These are phyloP conservation scores for Charanyca ferruginea DNA, from an alignment of 2,888 invertebrate species.

Conservation along the genomic window DNA sequence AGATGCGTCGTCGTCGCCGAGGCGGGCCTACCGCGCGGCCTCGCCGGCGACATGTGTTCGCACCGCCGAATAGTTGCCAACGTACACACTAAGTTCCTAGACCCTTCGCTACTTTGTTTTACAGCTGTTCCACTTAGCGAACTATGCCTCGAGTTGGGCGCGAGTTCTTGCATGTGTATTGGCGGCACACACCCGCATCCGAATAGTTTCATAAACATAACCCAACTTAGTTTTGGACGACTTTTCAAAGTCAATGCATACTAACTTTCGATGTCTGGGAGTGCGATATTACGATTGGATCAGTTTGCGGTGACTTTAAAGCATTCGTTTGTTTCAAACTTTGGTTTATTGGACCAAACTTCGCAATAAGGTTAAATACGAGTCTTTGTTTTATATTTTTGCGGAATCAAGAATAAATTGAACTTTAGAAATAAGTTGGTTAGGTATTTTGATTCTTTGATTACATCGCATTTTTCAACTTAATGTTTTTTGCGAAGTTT, in stretches of 20 bases:
- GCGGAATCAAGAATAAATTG: conserved; percentile 26
- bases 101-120: conserved; percentile 91
- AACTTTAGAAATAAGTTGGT: conserved; percentile 1
- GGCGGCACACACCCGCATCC: conserved; percentile 89
- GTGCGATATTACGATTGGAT: conserved; percentile 91
- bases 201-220: conserved; percentile 91
- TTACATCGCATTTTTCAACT: background rate
- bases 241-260: conserved; percentile 92
- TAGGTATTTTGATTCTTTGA: background rate
- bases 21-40: conserved; percentile 64
- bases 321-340: conserved; percentile 90
- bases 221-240: conserved; percentile 91
- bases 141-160: conserved; percentile 90
- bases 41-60: conserved; percentile 79
- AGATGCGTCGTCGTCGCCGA: conserved; percentile 64
- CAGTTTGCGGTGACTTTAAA: conserved; percentile 89
- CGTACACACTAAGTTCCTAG: conserved; percentile 90
- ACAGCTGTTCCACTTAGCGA: conserved; percentile 91
- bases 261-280: conserved; percentile 90
- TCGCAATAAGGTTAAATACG: conserved; percentile 83
- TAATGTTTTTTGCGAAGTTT: background rate
- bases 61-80: conserved; percentile 78
- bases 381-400: conserved; percentile 79
- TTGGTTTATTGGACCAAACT: conserved; percentile 88
- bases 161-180: conserved; percentile 91